Conservation (phyloP, 2,888 invertebrate species). For the Mythimna loreyi region DNA sequence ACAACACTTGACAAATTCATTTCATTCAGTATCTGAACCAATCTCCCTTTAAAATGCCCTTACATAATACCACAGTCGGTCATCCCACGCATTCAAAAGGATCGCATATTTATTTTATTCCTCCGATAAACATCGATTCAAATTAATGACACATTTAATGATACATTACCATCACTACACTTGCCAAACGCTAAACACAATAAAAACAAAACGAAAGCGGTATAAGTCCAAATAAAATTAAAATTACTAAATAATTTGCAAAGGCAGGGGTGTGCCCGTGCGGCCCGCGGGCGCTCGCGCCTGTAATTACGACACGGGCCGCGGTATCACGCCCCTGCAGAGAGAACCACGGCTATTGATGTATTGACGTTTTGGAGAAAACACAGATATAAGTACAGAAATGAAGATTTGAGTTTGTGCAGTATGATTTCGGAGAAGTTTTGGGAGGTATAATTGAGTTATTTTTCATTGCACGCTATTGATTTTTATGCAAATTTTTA, state of each 20-base stretch:
- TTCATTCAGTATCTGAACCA: constrained; percentile 23
- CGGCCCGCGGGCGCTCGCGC: constrained; percentile 80
- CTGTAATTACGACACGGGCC: constrained; percentile 86
- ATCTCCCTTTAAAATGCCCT: constrained; percentile 24
- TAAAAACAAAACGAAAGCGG: constrained; percentile 64
- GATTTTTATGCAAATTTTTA: constrained; percentile 20
- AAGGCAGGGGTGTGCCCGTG: constrained; percentile 78
- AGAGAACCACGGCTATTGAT: constrained; percentile 80
- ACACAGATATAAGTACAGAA: constrained; percentile 72
- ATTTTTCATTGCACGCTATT: constrained; percentile 34
- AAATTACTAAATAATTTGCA: constrained; percentile 89
- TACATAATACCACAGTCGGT: constrained; percentile 41
- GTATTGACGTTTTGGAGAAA: constrained; percentile 81
- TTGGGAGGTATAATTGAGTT: constrained; percentile 57
- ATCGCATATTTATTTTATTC: constrained; percentile 64
- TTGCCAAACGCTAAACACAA: constrained; percentile 76
- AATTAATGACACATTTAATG: constrained; percentile 69
- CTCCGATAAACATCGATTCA: constrained; percentile 62
- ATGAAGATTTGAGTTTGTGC: constrained; percentile 69
- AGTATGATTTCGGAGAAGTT: constrained; percentile 52
- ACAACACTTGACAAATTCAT: constrained; percentile 52
- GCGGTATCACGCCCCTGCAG: constrained; percentile 79
- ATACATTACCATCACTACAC: constrained; percentile 74
- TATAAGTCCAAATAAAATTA: constrained; percentile 88
- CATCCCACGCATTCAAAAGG: constrained; percentile 43